Evolutionary conservation across 2,888 invertebrate genomes (phyloP).

Genomic region (Andrena bucephala): DNA sequence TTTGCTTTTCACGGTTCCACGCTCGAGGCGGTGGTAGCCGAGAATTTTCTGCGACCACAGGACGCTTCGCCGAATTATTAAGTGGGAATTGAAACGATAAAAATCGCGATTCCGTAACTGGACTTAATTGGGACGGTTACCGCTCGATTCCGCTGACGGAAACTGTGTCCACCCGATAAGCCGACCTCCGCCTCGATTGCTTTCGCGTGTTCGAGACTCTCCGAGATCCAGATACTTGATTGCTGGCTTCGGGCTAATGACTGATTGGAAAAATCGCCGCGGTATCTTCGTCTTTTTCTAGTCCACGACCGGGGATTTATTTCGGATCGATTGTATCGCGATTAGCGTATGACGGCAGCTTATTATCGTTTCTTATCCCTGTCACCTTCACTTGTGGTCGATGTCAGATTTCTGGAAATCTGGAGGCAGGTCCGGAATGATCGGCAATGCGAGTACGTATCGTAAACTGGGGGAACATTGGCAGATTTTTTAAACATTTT

Average conservation of each 20-base stretch:
- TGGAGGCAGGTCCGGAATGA: neutral
- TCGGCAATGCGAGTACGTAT: neutral
- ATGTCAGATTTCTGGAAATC: no score
- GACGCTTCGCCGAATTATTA: neutral
- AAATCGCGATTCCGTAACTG: neutral
- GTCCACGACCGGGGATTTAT: no score
- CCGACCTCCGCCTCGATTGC: neutral
- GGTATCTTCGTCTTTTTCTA: neutral
- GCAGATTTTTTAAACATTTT: no score
- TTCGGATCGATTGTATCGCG: neutral
- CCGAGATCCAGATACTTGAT: neutral
- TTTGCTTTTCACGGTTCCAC: constrained; percentile 4
- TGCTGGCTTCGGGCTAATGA: neutral
- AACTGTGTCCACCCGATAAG: constrained; percentile 3
- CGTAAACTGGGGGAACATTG: no score
- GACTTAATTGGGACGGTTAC: neutral
- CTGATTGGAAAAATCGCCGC: neutral
- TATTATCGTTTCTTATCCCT: no score
- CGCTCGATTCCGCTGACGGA: neutral
- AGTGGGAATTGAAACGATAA: constrained; percentile 22
- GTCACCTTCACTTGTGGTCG: neutral
- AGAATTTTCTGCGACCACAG: constrained; percentile 21
- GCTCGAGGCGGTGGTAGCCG: neutral
- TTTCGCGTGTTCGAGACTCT: neutral
- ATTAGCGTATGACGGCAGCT: no score